Evolutionary conservation across 2,888 invertebrate species (phyloP).

Genomic region (Callyntrura guangdongensis): DNA sequence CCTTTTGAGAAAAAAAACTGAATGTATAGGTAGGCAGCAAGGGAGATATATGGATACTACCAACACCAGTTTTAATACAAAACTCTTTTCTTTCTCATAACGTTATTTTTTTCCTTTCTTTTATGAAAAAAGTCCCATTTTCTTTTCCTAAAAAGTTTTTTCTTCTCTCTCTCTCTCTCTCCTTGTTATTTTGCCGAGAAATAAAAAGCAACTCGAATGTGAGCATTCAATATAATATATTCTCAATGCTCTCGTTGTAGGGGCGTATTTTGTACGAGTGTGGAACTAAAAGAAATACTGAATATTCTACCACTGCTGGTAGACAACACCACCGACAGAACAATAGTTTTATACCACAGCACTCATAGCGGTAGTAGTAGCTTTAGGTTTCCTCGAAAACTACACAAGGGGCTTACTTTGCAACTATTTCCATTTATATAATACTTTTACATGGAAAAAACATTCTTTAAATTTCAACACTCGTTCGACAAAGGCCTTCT

Average conservation of each 20-base stretch:
- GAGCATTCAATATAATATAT: slow-evolving; percentile 20
- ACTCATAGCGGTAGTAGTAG: neutral
- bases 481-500: slow-evolving; percentile 10
- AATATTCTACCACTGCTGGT: neutral
- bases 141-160: slow-evolving; percentile 36
- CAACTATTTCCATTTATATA: slow-evolving; percentile 46
- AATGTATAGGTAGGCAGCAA: slow-evolving; percentile 1
- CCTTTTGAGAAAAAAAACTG: slow-evolving; percentile 40
- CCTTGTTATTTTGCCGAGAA: slow-evolving; percentile 35
- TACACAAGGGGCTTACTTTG: slow-evolving; percentile 27
- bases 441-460: slow-evolving; percentile 11
- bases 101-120: slow-evolving; percentile 48
- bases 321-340: slow-evolving; percentile 3
- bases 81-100: slow-evolving; percentile 16
- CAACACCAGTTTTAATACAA: slow-evolving; percentile 20
- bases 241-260: neutral
- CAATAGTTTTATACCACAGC: neutral
- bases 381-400: slow-evolving; percentile 17
- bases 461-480: slow-evolving; percentile 41
- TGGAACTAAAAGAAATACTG: neutral
- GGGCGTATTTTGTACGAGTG: neutral
- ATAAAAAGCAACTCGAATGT: slow-evolving; percentile 40
- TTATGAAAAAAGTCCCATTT: slow-evolving; percentile 47
- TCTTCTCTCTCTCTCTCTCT: neutral
- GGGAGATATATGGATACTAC: neutral